A percentile compares a stretch with the other conserved stretches of the same genome.
phyloP scores from a whole-genome alignment of 2,113 vertebrate genomes.

The Lagopus leucura region DNA sequence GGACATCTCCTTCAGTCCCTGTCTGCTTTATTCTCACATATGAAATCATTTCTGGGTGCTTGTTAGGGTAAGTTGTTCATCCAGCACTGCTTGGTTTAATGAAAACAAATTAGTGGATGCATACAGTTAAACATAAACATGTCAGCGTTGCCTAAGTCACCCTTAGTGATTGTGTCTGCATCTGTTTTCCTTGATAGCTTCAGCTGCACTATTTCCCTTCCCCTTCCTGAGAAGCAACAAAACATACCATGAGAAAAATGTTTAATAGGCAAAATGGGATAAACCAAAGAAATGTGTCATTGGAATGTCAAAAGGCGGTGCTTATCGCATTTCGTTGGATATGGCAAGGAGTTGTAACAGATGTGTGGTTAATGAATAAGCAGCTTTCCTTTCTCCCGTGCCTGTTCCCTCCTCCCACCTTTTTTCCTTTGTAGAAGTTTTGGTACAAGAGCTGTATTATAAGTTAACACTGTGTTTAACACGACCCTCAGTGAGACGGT shows the following conservation, averaged over 20 bases:
- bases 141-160: not conserved
- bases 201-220: not conserved
- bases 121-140: not conserved
- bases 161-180: not conserved
- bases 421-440: not conserved
- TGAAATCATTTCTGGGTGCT: not conserved
- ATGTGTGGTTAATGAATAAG: constrained; percentile 60
- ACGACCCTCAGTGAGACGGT: not conserved
- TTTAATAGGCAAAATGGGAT: not conserved
- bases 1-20: not conserved
- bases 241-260: not conserved
- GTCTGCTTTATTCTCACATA: not conserved
- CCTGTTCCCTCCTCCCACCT: constrained; percentile 55
- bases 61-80: not conserved
- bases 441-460: not conserved
- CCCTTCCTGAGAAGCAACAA: not conserved
- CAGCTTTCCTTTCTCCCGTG: not conserved
- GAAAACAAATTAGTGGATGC: not conserved
- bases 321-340: not conserved
- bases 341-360: constrained; percentile 43
- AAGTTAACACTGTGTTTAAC: not conserved
- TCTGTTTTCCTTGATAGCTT: not conserved
- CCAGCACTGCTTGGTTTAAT: not conserved
- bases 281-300: not conserved
- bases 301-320: not conserved